Percentiles rank a stretch among this genome's conserved stretches.
phyloP scores from a whole-genome alignment of 2,113 vertebrate genomes.

The Oplegnathus fasciatus region DNA sequence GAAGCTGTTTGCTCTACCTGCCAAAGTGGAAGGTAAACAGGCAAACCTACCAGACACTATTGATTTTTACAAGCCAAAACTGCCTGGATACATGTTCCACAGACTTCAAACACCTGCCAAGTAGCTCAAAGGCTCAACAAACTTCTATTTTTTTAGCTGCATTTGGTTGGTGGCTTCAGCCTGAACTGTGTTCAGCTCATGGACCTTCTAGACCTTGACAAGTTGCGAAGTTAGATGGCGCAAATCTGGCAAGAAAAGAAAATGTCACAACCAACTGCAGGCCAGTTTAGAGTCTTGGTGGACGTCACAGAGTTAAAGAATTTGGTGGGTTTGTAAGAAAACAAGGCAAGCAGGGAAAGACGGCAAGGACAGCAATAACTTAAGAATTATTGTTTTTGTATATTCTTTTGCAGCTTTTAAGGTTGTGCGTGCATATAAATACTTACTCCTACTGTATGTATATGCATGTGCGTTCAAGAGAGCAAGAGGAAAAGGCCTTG shows the following conservation, averaged over 20 bases:
- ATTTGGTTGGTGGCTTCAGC: conserved; percentile 13
- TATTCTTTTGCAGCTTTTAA: conserved; percentile 65
- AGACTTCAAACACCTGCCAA: conserved; percentile 22
- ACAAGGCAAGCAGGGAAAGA: conserved; percentile 51
- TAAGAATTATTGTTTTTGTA: conserved; percentile 48
- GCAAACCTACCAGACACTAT: neutral
- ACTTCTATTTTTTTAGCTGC: conserved; percentile 20
- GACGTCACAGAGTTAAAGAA: conserved; percentile 42
- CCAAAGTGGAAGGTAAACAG: conserved; percentile 9
- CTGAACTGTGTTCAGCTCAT: conserved; percentile 5
- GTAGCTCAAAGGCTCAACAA: conserved; percentile 9
- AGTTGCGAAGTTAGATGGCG: neutral
- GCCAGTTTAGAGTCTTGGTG: conserved; percentile 76
- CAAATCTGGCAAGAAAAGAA: conserved; percentile 5
- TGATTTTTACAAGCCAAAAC: conserved; percentile 29
- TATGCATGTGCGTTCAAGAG: conserved; percentile 68
- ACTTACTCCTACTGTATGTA: conserved; percentile 59
- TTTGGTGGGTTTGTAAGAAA: conserved; percentile 25
- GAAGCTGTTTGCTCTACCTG: neutral
- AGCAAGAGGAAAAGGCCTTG: conserved; percentile 59
- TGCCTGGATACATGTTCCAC: conserved; percentile 3
- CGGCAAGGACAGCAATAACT: conserved; percentile 57
- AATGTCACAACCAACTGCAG: neutral
- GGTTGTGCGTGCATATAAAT: conserved; percentile 77
- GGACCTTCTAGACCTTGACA: conserved; percentile 39